Conservation (phyloP, 2,113 vertebrate genomes). For the Galbula dea region DNA sequence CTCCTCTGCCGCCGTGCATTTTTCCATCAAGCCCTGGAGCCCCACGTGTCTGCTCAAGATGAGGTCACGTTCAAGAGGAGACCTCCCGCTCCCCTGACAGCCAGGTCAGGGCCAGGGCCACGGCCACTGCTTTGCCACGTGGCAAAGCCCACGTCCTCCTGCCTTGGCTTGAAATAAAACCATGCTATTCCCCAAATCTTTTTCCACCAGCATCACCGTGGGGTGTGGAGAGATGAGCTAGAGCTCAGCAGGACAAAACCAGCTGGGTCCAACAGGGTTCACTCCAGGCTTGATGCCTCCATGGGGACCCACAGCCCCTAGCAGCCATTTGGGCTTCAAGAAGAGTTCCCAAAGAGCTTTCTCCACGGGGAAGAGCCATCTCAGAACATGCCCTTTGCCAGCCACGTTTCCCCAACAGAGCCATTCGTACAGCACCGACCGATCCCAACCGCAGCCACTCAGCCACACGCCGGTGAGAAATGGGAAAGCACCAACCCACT, state of each 20-base stretch:
- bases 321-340: not conserved
- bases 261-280: rapidly evolving
- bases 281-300: rapidly evolving
- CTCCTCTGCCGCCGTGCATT: conserved; percentile 4
- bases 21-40: conserved; percentile 39
- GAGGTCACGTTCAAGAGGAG: conserved; percentile 46
- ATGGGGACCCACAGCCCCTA: not conserved
- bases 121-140: rapidly evolving
- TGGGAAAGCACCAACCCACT: not conserved
- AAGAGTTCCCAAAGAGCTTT: not conserved
- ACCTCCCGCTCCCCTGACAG: not conserved
- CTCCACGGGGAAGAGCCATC: rapidly evolving
- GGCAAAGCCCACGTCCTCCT: rapidly evolving
- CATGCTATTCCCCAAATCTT: rapidly evolving
- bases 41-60: not conserved
- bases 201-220: not conserved
- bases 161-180: not conserved
- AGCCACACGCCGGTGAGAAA: not conserved
- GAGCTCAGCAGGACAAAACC: not conserved
- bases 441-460: rapidly evolving
- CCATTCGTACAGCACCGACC: rapidly evolving
- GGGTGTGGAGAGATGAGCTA: not conserved
- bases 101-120: conserved; percentile 36
- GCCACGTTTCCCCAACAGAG: not conserved
- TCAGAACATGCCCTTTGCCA: not conserved